Conservation (phyloP, 1,140 invertebrate species). For the Saccostrea cuccullata region DNA sequence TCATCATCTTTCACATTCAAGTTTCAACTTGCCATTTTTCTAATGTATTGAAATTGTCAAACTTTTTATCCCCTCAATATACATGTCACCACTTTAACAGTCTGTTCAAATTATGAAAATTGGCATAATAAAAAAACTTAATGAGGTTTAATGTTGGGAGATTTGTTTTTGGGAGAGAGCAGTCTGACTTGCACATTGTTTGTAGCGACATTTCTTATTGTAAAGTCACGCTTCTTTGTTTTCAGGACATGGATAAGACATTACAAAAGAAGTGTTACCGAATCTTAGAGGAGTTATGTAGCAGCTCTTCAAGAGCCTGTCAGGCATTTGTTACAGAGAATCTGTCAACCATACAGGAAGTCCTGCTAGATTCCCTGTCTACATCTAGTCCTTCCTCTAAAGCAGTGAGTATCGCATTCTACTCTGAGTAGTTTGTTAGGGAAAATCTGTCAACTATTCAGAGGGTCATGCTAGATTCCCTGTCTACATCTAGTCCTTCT, state of each 20-base stretch:
- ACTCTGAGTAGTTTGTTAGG: slow-evolving; percentile 58
- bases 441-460: slow-evolving; percentile 85
- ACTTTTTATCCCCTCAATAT: too few species aligned
- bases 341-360: slow-evolving; percentile 84
- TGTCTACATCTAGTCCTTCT: slow-evolving; percentile 84
- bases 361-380: slow-evolving; percentile 84
- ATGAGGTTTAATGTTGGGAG: too few species aligned
- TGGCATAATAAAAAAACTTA: too few species aligned
- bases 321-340: slow-evolving; percentile 85
- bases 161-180: too few species aligned
- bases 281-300: slow-evolving; percentile 79
- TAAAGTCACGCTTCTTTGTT: slow-evolving; percentile 22
- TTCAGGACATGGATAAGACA: slow-evolving; percentile 78
- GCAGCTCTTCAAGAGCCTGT: slow-evolving; percentile 78
- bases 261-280: slow-evolving; percentile 91
- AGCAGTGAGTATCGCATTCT: slow-evolving; percentile 82
- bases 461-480: slow-evolving; percentile 84
- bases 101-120: too few species aligned
- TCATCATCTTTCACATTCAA: too few species aligned
- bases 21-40: too few species aligned
- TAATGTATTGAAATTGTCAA: too few species aligned
- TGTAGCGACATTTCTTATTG: too few species aligned
- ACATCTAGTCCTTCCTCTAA: slow-evolving; percentile 87
- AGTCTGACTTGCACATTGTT: too few species aligned
- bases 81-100: too few species aligned